phyloP scores from a whole-genome alignment of 1,140 invertebrate species.

The Brachionus manjavacas region DNA sequence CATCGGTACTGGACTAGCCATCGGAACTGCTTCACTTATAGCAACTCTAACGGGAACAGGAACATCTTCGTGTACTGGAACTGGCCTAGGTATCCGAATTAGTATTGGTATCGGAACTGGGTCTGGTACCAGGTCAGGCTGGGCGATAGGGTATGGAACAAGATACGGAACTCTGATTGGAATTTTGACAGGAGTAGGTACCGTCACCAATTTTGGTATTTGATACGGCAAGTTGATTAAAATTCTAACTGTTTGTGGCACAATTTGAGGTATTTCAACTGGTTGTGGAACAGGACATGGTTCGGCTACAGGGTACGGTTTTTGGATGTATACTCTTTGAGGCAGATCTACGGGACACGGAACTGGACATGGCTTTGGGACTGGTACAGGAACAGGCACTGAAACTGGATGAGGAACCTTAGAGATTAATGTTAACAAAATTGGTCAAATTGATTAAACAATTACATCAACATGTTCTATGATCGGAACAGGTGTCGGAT shows the following conservation, averaged over 20 bases:
- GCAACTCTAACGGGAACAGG: neutral
- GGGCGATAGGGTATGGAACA: neutral
- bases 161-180: neutral
- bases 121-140: neutral
- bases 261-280: neutral
- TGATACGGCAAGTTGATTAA: neutral
- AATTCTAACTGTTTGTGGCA: neutral
- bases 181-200: neutral
- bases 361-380: neutral
- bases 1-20: neutral
- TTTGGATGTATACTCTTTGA: neutral
- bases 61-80: neutral
- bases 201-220: neutral
- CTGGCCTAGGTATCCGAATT: neutral
- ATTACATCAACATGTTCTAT: neutral
- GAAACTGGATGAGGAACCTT: neutral
- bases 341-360: neutral
- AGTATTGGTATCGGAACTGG: neutral
- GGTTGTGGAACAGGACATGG: neutral
- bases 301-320: neutral
- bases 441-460: neutral
- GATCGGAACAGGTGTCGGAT: neutral
- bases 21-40: neutral
- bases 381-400: neutral
- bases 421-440: neutral